These are phyloP conservation scores for Nesidiocoris tenuis DNA, from an alignment of 2,888 invertebrate species.

Conservation along the genomic window DNA sequence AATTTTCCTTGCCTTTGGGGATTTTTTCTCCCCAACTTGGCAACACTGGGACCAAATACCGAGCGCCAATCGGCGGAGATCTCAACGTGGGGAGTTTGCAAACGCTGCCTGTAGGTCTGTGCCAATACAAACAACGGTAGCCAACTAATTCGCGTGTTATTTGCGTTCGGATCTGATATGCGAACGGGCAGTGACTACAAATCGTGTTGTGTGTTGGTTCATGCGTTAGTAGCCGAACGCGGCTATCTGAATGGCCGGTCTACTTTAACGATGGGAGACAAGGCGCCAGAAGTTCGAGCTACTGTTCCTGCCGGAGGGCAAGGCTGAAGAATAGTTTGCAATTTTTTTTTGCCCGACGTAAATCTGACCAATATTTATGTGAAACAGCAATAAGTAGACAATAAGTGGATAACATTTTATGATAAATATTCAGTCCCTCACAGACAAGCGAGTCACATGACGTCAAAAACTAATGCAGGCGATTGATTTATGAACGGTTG, in stretches of 20 bases:
- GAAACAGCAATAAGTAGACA: no score
- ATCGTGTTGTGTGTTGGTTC: background rate
- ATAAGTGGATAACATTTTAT: no score
- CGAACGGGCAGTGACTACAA: constrained; percentile 2
- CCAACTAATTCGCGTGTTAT: constrained; percentile 34
- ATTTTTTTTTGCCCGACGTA: no score
- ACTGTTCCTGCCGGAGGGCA: background rate
- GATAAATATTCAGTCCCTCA: no score
- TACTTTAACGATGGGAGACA: background rate
- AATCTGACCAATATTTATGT: no score
- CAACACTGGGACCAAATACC: background rate
- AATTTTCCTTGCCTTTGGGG: no score
- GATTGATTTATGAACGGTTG: no score
- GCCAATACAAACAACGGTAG: background rate
- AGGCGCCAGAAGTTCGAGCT: background rate
- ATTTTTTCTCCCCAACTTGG: no score
- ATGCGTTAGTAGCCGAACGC: no score
- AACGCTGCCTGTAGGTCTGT: background rate
- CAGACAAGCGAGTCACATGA: no score
- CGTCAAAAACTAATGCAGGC: no score
- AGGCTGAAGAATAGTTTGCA: no score
- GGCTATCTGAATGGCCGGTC: background rate
- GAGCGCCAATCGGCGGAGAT: background rate
- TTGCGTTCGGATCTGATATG: constrained; percentile 29
- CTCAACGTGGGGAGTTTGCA: background rate